Evolutionary conservation across 1,140 invertebrate genomes (phyloP).

Genomic region (Elymnias hypermnestra): DNA sequence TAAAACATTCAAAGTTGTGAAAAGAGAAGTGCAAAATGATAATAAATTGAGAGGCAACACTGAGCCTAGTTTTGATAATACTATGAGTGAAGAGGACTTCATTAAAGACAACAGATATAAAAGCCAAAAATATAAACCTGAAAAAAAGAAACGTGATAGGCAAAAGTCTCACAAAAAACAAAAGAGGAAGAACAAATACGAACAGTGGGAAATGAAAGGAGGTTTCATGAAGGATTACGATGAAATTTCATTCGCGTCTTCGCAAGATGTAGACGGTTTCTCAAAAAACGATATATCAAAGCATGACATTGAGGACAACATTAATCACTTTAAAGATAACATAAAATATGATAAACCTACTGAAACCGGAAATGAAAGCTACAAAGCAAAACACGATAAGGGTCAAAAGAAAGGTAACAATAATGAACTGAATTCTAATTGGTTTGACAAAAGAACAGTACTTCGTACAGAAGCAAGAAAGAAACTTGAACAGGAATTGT

Average conservation of each 20-base stretch:
- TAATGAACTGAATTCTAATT: slow-evolving; percentile 26
- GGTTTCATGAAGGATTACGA: slow-evolving; percentile 56
- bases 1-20: slow-evolving; percentile 1
- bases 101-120: slow-evolving; percentile 57
- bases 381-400: slow-evolving; percentile 14
- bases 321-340: slow-evolving; percentile 6
- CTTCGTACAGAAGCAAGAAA: slow-evolving; percentile 47
- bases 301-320: background rate
- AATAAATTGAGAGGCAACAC: slow-evolving; percentile 20
- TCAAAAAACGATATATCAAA: background rate
- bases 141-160: slow-evolving; percentile 47
- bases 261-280: slow-evolving; percentile 28
- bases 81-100: slow-evolving; percentile 44
- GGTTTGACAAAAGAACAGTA: slow-evolving; percentile 51
- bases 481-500: slow-evolving; percentile 46
- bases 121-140: slow-evolving; percentile 38
- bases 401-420: slow-evolving; percentile 16
- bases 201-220: slow-evolving; percentile 61
- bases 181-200: slow-evolving; percentile 57
- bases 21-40: slow-evolving; percentile 7
- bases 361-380: slow-evolving; percentile 2
- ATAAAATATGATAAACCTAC: background rate
- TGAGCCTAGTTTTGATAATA: background rate
- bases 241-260: slow-evolving; percentile 38
- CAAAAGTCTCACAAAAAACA: slow-evolving; percentile 54